Evolutionary conservation across 1,140 invertebrate species (phyloP), one percentile per base, ranked within the genome.

Genomic region (Artemia franciscana): DNA sequence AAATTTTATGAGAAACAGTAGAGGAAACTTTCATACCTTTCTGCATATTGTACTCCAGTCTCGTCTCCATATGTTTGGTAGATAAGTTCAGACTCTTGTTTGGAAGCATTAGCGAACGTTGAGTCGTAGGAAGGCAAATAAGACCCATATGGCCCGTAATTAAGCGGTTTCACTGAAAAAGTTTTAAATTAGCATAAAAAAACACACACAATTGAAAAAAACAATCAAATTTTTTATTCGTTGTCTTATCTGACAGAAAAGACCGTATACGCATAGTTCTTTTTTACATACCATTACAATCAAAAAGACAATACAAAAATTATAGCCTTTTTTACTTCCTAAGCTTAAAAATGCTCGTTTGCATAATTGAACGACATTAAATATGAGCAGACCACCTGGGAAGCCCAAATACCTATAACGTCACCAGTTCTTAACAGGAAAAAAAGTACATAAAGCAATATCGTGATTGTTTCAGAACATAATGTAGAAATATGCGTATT

Each of bases 81-180:
- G 0, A 98, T 80, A 63, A 98, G 71, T 69, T 95, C 90, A 0
- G 88, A 86, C 70, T 98, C 93, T 66, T 93, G 88, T 71, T 93
- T 90, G 9, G 83, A 89, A 23, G 98, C 74, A 69, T 89, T 94
- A 0, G 93, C 82, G 77, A 95, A 96, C 2, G 89, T 91, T 0
- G 91, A 93, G 73, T 98, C 93, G 73, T 91, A 92, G 21, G 83
- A 83, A 0, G 94, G 94, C 2, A 91, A 91, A 76, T 94, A 94
- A 2, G 90, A 92, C 30, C 88, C 85, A 76, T 91, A 98, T 3
- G 91, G 84, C 0, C 92, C 93, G 72, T 96, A 96, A 71, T 91
- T 88, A 2, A 95, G 73, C 0, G 91, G 88, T 71, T 89, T 89
- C 1, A 93, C 88, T 70, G 71, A 24, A 73, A 73, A 60, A 61